Evolutionary conservation across 2,888 invertebrate species (phyloP).

Genomic region (Caenorhabditis japonica): DNA sequence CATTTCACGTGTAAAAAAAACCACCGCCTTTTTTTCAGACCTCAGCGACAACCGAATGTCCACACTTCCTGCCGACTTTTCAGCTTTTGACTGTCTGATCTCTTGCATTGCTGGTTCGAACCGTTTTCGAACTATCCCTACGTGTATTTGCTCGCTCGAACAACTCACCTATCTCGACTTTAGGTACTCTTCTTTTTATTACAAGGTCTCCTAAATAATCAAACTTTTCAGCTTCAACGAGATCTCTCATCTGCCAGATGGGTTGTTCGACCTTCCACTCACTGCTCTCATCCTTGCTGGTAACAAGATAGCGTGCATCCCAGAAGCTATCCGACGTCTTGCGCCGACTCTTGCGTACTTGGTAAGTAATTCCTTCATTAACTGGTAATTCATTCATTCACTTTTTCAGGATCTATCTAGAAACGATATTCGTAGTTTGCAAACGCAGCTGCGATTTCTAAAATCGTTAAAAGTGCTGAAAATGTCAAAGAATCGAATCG

Average conservation of each 20-base stretch:
- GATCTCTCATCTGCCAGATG: conserved; percentile 49
- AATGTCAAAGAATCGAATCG: conserved; percentile 34
- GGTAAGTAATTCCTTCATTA: conserved; percentile 9
- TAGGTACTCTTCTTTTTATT: conserved; percentile 30
- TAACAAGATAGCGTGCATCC: conserved; percentile 47
- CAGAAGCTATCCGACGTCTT: conserved; percentile 43
- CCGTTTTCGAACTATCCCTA: conserved; percentile 50
- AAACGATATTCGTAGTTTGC: conserved; percentile 40
- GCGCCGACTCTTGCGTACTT: conserved; percentile 47
- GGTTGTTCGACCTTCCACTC: conserved; percentile 56
- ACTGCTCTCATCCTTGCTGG: conserved; percentile 43
- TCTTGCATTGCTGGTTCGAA: conserved; percentile 50
- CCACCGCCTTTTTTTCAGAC: conserved; percentile 47
- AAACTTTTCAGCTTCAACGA: conserved; percentile 49
- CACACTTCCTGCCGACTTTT: conserved; percentile 54
- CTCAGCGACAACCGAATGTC: conserved; percentile 58
- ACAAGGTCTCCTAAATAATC: too few relatives aligned
- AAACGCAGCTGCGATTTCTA: conserved; percentile 32
- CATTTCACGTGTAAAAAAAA: too few relatives aligned
- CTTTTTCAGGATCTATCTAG: conserved; percentile 37
- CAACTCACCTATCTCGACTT: conserved; percentile 55
- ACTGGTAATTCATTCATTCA: not conserved
- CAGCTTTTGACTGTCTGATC: conserved; percentile 52
- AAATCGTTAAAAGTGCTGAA: conserved; percentile 50
- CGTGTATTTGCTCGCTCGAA: conserved; percentile 51